Evolutionary conservation across 2,113 vertebrate genomes (phyloP), one percentile per base, ranked within the genome.

Genomic region (Solea senegalensis): DNA sequence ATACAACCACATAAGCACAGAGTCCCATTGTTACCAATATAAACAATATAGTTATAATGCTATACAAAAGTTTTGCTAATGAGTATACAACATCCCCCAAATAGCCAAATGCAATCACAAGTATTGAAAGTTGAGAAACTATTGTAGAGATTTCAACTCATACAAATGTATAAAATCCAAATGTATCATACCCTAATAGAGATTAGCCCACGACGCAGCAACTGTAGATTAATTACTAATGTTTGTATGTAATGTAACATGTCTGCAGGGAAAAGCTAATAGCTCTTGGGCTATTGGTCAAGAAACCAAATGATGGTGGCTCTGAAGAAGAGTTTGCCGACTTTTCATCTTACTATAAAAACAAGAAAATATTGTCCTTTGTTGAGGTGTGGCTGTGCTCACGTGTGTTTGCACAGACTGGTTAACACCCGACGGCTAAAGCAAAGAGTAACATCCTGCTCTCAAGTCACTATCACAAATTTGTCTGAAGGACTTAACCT

Each of bases 391-490:
- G 61, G 79, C 72, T 63, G 39, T 11, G n/a, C 34, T 76, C 34
- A 67, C 59, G 51, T 57, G 28, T 90, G 87, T 91, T 91, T 89
- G 72, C 86, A 39, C 66, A 84, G 44, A 68, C 11, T 39, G 46
- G 72, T 71, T 51, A 80, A 85, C 87, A 83, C 78, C 82, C 83
- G 61, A 26, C 39, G 58, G 69, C 50, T 46, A 81, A 57, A 76
- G 41, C 55, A 86, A 73, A 50, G 65, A 69, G 40, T 5, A 65
- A 89, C 70, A 84, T 85, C 86, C 88, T 86, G 76, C 52, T 67
- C 16, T 27, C 39, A 28, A 50, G 26, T 50, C 39, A 9, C 50
- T 9, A 53, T 43, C 34, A 52, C 34, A 26, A 13, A 43, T 43
- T 14, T 53, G 49, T 34, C 16, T 14, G 2, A 43, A 14, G n/a